A percentile compares a stretch with the other conserved stretches of the same genome.
Conservation (phyloP, 2,113 vertebrate genomes). For the Hypanus sabinus region DNA sequence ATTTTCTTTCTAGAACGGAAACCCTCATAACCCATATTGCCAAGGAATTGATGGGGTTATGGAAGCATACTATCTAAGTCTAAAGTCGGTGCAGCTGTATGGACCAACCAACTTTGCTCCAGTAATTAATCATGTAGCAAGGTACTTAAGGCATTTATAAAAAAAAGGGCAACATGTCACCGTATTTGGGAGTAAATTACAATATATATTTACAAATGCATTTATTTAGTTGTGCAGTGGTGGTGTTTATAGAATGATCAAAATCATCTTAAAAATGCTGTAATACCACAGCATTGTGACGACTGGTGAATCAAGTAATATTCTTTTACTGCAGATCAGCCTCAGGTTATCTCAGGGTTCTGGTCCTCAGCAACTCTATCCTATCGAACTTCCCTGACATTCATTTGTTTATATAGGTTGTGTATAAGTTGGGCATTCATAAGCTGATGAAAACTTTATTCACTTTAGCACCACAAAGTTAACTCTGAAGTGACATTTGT, state of each 20-base stretch:
- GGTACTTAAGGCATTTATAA: constrained; percentile 56
- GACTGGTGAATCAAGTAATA: neutral
- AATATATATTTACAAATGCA: neutral
- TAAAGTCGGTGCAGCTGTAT: constrained; percentile 86
- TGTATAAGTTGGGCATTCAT: too few species aligned
- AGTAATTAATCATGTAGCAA: constrained; percentile 92
- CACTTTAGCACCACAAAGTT: neutral
- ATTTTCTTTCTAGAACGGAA: constrained; percentile 71
- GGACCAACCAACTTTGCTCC: constrained; percentile 96
- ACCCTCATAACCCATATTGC: constrained; percentile 91
- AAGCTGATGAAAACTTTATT: neutral
- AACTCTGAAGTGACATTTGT: neutral
- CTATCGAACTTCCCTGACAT: too few species aligned
- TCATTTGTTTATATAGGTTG: too few species aligned
- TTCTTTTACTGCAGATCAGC: neutral
- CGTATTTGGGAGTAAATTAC: neutral
- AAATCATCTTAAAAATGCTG: neutral
- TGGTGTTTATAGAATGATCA: too few species aligned
- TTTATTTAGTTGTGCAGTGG: neutral
- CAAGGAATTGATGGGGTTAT: constrained; percentile 88
- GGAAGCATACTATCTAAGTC: constrained; percentile 89
- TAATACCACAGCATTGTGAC: neutral
- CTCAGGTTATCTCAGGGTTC: too few species aligned
- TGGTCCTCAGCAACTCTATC: too few species aligned
- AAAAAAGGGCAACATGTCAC: neutral